phyloP scores from a whole-genome alignment of 1,140 invertebrate genomes.

The Grapholita molesta region DNA sequence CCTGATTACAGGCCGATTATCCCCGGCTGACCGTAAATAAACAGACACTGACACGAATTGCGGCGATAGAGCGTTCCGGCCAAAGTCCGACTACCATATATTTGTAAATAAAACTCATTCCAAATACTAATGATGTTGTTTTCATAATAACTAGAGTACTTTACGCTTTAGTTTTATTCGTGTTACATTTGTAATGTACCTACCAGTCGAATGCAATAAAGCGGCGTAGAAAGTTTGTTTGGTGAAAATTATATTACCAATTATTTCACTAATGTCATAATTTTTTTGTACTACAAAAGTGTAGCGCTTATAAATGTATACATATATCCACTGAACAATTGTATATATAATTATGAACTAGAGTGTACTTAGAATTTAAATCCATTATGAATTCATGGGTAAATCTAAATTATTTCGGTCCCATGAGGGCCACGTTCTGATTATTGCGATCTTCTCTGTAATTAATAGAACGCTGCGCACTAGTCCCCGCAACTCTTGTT shows the following conservation, averaged over 20 bases:
- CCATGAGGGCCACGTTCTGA: background rate
- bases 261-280: too few species aligned
- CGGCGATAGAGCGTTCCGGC: background rate
- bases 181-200: background rate
- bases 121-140: background rate
- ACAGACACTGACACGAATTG: background rate
- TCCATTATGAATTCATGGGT: background rate
- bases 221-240: too few species aligned
- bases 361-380: background rate
- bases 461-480: background rate
- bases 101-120: background rate
- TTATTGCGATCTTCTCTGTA: slow-evolving; percentile 10
- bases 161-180: background rate
- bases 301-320: too few species aligned
- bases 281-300: too few species aligned
- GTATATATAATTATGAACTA: too few species aligned
- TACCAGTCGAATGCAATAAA: too few species aligned
- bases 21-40: slow-evolving; percentile 13
- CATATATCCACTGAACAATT: too few species aligned
- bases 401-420: background rate
- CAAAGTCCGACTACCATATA: background rate
- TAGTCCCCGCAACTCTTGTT: slow-evolving; percentile 4
- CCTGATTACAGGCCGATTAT: slow-evolving; percentile 8
- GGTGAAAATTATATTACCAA: too few species aligned
- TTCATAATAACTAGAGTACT: background rate